Percentiles rank a stretch among this genome's conserved stretches.
phyloP scores from a whole-genome alignment of 2,797 vertebrate genomes.

The Gambelia wislizenii region DNA sequence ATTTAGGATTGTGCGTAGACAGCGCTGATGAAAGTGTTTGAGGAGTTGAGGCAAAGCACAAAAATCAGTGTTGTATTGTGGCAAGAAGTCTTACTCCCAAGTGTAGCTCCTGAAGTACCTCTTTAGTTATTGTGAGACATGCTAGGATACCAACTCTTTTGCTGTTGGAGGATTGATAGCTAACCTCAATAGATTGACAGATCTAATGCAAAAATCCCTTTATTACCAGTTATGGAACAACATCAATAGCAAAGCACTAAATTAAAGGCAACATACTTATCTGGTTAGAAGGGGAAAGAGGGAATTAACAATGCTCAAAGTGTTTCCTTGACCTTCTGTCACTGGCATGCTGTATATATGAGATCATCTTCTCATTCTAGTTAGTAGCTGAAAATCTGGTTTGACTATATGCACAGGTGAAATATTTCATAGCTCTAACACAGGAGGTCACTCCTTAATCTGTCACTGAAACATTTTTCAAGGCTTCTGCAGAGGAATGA shows the following conservation, averaged over 20 bases:
- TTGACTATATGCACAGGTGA: neutral
- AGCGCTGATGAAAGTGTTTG: too few relatives aligned
- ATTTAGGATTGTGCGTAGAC: too few relatives aligned
- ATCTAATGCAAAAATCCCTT: slow-evolving; percentile 22
- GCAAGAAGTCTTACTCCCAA: neutral
- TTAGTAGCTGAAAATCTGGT: slow-evolving; percentile 1
- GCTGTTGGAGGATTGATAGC: neutral
- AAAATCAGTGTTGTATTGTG: too few relatives aligned
- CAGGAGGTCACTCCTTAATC: neutral
- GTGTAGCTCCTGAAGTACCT: neutral
- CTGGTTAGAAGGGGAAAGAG: neutral
- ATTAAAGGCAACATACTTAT: neutral
- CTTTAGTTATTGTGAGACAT: neutral
- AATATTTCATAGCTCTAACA: neutral
- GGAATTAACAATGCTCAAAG: slow-evolving; percentile 17
- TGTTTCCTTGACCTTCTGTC: slow-evolving; percentile 27
- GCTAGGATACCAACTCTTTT: neutral
- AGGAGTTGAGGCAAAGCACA: too few relatives aligned
- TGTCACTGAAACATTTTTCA: slow-evolving; percentile 19
- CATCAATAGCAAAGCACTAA: slow-evolving; percentile 14
- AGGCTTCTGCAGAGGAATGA: slow-evolving; percentile 23
- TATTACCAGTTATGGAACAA: neutral
- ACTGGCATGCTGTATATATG: neutral
- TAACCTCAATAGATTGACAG: neutral
- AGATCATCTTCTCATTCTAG: slow-evolving; percentile 17